These are phyloP conservation scores for Vollenhovia emeryi DNA, from an alignment of 1,140 invertebrate genomes.

Conservation along the genomic window DNA sequence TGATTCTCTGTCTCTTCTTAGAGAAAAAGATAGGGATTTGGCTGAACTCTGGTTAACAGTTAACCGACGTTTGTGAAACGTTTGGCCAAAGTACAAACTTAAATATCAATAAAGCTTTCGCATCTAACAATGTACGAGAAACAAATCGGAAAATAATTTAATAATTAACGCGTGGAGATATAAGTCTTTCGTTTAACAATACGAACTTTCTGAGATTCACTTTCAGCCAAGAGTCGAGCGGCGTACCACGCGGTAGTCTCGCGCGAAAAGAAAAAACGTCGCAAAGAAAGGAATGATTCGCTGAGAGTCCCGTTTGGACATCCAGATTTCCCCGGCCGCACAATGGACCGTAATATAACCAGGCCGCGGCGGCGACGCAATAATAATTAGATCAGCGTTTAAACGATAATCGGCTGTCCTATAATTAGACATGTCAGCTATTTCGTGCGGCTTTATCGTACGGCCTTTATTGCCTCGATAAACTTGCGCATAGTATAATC, in stretches of 20 bases:
- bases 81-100: too few relatives aligned
- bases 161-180: neutral
- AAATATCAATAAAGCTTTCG: neutral
- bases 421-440: slow-evolving; percentile 67
- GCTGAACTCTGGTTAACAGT: too few relatives aligned
- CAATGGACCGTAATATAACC: slow-evolving; percentile 21
- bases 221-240: neutral
- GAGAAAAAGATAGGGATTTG: too few relatives aligned
- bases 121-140: neutral
- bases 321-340: neutral
- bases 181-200: neutral
- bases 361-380: neutral
- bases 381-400: slow-evolving; percentile 58
- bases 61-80: too few relatives aligned
- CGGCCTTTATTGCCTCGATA: slow-evolving; percentile 67
- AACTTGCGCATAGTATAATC: slow-evolving; percentile 54
- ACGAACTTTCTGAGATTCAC: neutral
- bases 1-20: too few relatives aligned
- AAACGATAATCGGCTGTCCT: slow-evolving; percentile 62
- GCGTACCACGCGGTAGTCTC: neutral
- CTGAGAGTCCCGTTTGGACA: neutral
- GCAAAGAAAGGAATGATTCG: neutral
- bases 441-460: slow-evolving; percentile 64
- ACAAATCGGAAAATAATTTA: neutral
- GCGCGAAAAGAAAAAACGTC: neutral